phyloP scores from a whole-genome alignment of 2,888 invertebrate genomes.

The Philhelius pedissequus region DNA sequence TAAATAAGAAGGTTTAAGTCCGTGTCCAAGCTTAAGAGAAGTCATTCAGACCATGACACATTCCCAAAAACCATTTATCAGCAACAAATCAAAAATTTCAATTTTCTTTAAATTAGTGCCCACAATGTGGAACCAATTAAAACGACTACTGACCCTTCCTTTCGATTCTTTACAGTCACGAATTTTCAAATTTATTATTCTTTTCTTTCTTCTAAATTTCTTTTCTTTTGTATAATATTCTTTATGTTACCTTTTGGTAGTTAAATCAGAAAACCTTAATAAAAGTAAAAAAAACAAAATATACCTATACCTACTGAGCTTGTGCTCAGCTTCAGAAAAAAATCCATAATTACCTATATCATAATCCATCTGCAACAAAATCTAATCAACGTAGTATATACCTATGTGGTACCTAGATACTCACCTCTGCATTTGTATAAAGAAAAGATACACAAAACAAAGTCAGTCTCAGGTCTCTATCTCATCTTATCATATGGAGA shows the following conservation, averaged over 20 bases:
- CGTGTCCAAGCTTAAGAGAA: not conserved
- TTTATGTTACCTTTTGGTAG: not conserved
- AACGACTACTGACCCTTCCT: slow-evolving; percentile 18
- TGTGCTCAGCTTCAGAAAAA: not conserved
- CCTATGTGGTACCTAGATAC: no score
- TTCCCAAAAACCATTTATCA: not conserved
- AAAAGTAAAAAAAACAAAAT: slow-evolving; percentile 39
- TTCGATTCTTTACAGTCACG: not conserved
- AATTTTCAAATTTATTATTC: not conserved
- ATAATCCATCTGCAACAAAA: slow-evolving; percentile 24
- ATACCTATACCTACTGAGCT: not conserved
- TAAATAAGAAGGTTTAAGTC: no score
- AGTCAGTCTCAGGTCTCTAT: slow-evolving; percentile 33
- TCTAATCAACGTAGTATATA: not conserved
- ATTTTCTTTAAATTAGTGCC: slow-evolving; percentile 15
- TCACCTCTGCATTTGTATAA: not conserved
- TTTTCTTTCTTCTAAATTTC: not conserved
- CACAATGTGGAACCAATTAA: slow-evolving; percentile 31
- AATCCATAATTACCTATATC: slow-evolving; percentile 57
- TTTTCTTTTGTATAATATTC: not conserved
- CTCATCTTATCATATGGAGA: slow-evolving; percentile 50
- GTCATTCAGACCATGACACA: not conserved
- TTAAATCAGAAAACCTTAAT: slow-evolving; percentile 10
- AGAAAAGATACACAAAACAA: not conserved
- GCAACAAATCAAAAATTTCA: not conserved